Evolutionary conservation across 1,140 invertebrate species (phyloP).

Genomic region (Camponotus pennsylvanicus): DNA sequence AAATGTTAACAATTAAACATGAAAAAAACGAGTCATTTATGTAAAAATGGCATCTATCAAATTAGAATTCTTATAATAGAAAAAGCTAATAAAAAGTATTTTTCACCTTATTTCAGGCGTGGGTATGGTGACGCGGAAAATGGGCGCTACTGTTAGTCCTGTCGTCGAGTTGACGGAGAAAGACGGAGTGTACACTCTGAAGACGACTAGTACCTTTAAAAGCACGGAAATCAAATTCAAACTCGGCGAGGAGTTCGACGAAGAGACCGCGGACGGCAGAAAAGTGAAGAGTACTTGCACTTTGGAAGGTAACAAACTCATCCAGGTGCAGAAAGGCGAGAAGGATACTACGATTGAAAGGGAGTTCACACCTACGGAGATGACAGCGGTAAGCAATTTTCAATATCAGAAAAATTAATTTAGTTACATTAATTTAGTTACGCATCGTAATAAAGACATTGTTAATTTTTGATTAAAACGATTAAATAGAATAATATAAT

Average conservation of each 20-base stretch:
- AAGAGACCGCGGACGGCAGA: conserved; percentile 94
- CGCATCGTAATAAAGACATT: not conserved
- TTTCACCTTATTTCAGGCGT: conserved; percentile 89
- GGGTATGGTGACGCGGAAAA: conserved; percentile 90
- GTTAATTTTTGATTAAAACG: not conserved
- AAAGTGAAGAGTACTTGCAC: conserved; percentile 92
- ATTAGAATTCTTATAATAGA: not conserved
- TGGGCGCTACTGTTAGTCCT: conserved; percentile 91
- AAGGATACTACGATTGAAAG: conserved; percentile 89
- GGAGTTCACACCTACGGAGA: conserved; percentile 90
- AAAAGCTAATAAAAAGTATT: not conserved
- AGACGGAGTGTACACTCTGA: conserved; percentile 90
- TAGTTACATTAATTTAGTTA: not conserved
- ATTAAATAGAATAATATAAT: not conserved
- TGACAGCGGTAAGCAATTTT: conserved; percentile 88
- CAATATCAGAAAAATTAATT: not conserved
- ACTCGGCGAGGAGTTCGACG: conserved; percentile 94
- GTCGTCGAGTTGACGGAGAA: conserved; percentile 91
- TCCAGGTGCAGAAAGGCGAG: conserved; percentile 90
- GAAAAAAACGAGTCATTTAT: not conserved
- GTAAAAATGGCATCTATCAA: not conserved
- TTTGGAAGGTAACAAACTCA: conserved; percentile 90
- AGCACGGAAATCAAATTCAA: conserved; percentile 92
- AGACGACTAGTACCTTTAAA: conserved; percentile 94
- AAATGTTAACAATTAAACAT: not conserved